These are phyloP conservation scores for Muschampia plurimacula DNA, from an alignment of 2,888 invertebrate genomes.

Conservation along the genomic window DNA sequence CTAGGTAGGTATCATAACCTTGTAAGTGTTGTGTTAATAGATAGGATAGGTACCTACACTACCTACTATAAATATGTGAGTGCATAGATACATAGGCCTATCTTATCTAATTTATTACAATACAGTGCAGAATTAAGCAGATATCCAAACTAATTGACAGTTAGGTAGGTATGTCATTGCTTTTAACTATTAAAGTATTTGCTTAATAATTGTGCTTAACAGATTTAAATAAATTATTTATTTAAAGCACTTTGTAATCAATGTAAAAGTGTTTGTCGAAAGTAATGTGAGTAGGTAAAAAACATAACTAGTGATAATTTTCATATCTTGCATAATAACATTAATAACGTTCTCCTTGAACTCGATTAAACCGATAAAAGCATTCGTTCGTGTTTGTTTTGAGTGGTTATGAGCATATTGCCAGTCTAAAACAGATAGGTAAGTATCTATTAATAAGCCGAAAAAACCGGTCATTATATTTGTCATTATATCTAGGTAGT, in stretches of 20 bases:
- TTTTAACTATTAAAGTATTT: too few relatives aligned
- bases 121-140: too few relatives aligned
- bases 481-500: neutral
- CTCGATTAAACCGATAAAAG: conserved; percentile 4
- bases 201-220: too few relatives aligned
- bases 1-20: too few relatives aligned
- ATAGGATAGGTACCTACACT: neutral
- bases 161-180: too few relatives aligned
- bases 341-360: conserved; percentile 7
- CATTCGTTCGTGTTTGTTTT: conserved; percentile 13
- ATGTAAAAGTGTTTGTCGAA: neutral
- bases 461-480: neutral
- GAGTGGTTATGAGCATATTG: neutral
- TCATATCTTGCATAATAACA: neutral
- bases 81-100: neutral
- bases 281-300: neutral
- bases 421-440: neutral
- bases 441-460: neutral
- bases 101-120: neutral
- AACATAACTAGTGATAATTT: neutral
- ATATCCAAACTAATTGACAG: too few relatives aligned
- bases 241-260: too few relatives aligned
- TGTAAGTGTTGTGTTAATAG: neutral
- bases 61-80: neutral
- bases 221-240: too few relatives aligned